Conservation (phyloP, 2,888 invertebrate genomes). For the Junonia oenone region DNA sequence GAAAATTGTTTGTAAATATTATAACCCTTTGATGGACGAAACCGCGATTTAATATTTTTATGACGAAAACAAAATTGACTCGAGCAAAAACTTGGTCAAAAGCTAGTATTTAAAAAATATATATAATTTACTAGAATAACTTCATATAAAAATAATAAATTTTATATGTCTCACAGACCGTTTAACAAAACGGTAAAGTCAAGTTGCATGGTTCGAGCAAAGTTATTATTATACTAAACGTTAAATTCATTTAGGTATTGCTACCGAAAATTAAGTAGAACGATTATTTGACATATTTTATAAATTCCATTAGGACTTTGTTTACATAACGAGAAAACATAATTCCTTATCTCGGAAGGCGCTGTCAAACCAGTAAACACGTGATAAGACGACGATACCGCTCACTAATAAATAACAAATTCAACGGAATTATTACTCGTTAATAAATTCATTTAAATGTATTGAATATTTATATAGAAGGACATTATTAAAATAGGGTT, state of each 20-base stretch:
- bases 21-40: no score
- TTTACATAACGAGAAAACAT: conserved; percentile 32
- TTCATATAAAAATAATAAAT: no score
- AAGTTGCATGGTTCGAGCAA: background rate
- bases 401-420: conserved; percentile 17
- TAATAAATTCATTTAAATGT: background rate
- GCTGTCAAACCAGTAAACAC: conserved; percentile 49
- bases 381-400: conserved; percentile 24
- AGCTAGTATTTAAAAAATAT: no score
- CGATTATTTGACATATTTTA: background rate
- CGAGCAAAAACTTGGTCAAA: no score
- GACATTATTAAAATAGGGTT: background rate
- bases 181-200: background rate
- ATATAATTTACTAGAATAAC: no score
- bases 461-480: background rate
- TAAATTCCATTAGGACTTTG: conserved; percentile 11
- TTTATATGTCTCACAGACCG: background rate
- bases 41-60: no score
- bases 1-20: no score
- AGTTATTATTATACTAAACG: background rate
- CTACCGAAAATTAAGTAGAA: background rate
- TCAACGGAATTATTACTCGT: conserved; percentile 11
- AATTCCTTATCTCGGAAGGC: conserved; percentile 53
- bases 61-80: no score
- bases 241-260: background rate